Evolutionary conservation across 2,797 vertebrate genomes (phyloP), one percentile per base, ranked within the genome.

Genomic region (Phalanger gymnotis): DNA sequence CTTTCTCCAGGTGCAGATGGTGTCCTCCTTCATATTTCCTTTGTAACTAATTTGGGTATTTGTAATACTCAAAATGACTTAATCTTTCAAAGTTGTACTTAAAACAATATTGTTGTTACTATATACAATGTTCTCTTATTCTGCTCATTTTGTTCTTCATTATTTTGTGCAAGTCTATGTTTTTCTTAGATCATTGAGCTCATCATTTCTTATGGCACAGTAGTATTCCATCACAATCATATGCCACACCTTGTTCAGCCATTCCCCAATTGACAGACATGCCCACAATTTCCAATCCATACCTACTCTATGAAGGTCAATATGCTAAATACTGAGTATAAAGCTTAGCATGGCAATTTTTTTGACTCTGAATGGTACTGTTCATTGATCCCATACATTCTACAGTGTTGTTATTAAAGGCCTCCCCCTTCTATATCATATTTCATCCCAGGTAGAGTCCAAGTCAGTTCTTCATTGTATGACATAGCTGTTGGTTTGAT

Each of bases 401-500:
- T 81, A 30, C 14, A 94, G 91, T 91, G 87, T 96, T 93, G 92
- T 73, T 95, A 92, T 95, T 89, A 96, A 97, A 96, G 92, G 73
- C 92, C 97, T 96, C 95, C 96, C 58, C 57, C 92, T 56, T 54
- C 90, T 94, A 11, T 47, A 96, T 97, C 96, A 95, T 54, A 96
- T 97, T 96, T 96, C 96, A 97, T 96, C 95, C 93, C 89, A 93
- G 93, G 40, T 96, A 96, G 55, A 56, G 61, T 94, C 92, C 90
- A 58, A 92, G 94, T 87, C 56, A 90, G 91, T 93, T 96, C 96
- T 97, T 96, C 96, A 97, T 95, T 97, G 95, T 90, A 92, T 90
- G 94, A 97, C 92, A 91, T 96, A 98, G 94, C 91, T 94, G 92
- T 97, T 96, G 95, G 53, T 96, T 92, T 96, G 93, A 96, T 95